phyloP scores from a whole-genome alignment of 2,888 invertebrate species.

The Globia sparganii region DNA sequence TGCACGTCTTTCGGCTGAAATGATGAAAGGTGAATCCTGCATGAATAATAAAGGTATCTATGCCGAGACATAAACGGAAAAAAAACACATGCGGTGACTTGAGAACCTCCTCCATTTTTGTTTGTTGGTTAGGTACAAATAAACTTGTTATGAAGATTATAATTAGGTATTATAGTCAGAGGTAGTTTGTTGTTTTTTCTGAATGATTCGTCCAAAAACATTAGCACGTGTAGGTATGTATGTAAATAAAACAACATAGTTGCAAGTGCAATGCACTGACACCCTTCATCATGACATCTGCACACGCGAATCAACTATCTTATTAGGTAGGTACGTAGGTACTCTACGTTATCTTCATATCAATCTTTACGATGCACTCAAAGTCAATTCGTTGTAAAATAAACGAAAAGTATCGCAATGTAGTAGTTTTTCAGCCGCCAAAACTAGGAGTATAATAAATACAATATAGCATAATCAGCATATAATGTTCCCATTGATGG shows the following conservation, averaged over 20 bases:
- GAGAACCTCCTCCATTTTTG: too few species aligned
- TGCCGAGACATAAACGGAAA: neutral
- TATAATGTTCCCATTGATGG: too few species aligned
- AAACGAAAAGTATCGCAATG: neutral
- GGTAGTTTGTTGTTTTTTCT: neutral
- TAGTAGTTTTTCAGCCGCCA: neutral
- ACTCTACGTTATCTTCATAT: conserved; percentile 22
- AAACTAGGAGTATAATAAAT: neutral
- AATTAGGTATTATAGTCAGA: too few species aligned
- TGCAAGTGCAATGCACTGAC: conserved; percentile 34
- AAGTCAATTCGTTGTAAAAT: conserved; percentile 11
- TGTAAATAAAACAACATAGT: conserved; percentile 13
- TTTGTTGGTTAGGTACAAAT: too few species aligned
- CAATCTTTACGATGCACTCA: conserved; percentile 32
- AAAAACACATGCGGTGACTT: too few species aligned
- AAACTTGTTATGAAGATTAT: too few species aligned
- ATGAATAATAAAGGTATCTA: neutral
- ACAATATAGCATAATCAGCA: too few species aligned
- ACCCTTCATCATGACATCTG: neutral
- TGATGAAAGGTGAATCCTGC: too few species aligned
- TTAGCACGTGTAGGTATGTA: neutral
- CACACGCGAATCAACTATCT: conserved; percentile 37
- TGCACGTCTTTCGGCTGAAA: too few species aligned
- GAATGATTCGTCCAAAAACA: neutral
- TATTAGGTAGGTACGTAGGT: neutral